Conservation (phyloP, 1,140 invertebrate genomes). For the Ladona fulva region DNA sequence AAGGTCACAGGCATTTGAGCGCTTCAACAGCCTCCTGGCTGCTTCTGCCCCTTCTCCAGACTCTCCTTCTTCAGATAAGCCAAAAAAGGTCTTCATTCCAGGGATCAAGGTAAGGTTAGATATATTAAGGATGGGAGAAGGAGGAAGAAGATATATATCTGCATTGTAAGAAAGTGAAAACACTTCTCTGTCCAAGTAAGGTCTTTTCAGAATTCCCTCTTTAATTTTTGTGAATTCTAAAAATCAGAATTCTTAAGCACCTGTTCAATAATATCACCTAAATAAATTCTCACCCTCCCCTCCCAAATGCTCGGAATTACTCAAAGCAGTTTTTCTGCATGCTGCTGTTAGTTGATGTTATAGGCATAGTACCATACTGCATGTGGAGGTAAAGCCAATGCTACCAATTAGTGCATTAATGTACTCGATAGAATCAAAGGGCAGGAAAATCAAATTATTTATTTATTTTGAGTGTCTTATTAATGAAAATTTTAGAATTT, state of each 20-base stretch:
- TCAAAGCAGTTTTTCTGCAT: background rate
- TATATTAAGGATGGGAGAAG: background rate
- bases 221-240: background rate
- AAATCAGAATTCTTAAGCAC: background rate
- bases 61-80: constrained; percentile 41
- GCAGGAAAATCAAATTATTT: too few species aligned
- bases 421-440: too few species aligned
- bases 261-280: background rate
- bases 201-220: background rate
- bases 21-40: constrained; percentile 49
- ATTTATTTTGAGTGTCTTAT: too few species aligned
- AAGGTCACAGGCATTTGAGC: constrained; percentile 59
- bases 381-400: too few species aligned
- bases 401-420: too few species aligned
- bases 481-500: too few species aligned
- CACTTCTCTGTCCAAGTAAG: background rate
- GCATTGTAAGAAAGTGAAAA: background rate
- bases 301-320: background rate
- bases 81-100: constrained; percentile 69
- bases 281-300: background rate
- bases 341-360: background rate
- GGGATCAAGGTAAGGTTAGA: constrained; percentile 28
- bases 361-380: too few species aligned
- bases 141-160: background rate
- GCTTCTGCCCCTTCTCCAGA: constrained; percentile 19